These are phyloP conservation scores for Sebastes trivittatus DNA, from an alignment of 2,797 vertebrate genomes.

Conservation along the genomic window DNA sequence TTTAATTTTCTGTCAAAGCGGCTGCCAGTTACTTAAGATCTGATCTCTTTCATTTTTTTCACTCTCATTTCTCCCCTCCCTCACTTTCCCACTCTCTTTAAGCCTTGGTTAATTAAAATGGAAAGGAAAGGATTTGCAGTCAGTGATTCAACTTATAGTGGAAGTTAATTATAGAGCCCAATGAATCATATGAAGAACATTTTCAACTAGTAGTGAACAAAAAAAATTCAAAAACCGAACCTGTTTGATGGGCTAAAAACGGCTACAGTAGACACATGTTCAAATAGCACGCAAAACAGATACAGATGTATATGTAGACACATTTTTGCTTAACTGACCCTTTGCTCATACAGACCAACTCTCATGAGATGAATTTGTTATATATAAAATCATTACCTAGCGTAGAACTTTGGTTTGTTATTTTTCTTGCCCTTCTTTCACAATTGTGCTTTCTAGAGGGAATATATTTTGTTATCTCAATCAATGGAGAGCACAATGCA, in stretches of 20 bases:
- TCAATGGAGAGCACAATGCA: neutral
- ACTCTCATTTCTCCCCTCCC: slow-evolving; percentile 50
- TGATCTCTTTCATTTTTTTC: slow-evolving; percentile 75
- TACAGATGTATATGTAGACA: neutral
- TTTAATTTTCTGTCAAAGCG: slow-evolving; percentile 81
- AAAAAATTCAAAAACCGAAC: slow-evolving; percentile 1
- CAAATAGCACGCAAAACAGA: neutral
- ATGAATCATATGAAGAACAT: slow-evolving; percentile 64
- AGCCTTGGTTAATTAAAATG: slow-evolving; percentile 82
- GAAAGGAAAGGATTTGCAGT: slow-evolving; percentile 72
- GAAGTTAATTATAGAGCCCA: slow-evolving; percentile 66
- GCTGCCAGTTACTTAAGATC: slow-evolving; percentile 83
- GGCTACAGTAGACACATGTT: neutral
- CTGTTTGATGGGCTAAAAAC: slow-evolving; percentile 21
- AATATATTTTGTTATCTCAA: neutral
- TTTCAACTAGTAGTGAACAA: slow-evolving; percentile 26
- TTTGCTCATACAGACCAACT: neutral
- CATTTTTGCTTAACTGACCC: neutral
- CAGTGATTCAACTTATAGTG: slow-evolving; percentile 77
- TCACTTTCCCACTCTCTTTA: slow-evolving; percentile 62
- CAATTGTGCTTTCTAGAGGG: neutral
- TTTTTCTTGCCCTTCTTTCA: neutral
- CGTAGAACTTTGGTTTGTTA: too few relatives aligned
- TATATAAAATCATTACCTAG: too few relatives aligned
- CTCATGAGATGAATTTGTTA: neutral